Base-by-base conservation (phyloP, 92 coral and sea anemone genomes). In the Porites evermanni region DNA sequence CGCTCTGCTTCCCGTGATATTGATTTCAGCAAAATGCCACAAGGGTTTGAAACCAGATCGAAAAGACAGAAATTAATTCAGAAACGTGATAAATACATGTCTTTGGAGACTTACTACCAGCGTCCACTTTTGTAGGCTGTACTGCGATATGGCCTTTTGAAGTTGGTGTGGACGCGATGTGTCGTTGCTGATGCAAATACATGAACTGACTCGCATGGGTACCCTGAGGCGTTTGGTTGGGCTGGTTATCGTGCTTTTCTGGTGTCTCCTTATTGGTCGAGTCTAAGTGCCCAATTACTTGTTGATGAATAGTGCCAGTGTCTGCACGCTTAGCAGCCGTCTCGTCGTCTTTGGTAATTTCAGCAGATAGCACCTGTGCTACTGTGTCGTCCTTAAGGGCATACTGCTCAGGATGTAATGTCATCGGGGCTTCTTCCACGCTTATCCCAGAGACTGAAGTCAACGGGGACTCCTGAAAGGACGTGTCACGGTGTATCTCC, bases 111-210 rank as follows among this genome's bases (percentile, higher is more conserved):
- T 95, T 95, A 96, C 99, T 95, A 84, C 93, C 97, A 1, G 91
- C 93, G 1, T 84, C 75, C 20, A 85, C 75, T 60, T 72, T 56
- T 53, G 92, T 26, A 54, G 81, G 84, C 50, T 79, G 85, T 24
- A 75, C 83, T 17, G 89, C 61, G 73, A 89, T 50, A 14, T 67
- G 23, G 13, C 72, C 56, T 70, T 82, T 71, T 6, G 90, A 88
- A 26, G 76, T 83, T 11, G 84, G 84, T 54, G 75, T 85, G 56
- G 88, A 63, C 51, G 81, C 64, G 8, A 85, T 80, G 72, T 81
- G 91, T 58, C 87, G 94, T 56, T 94, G 98, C 1, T 89, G 95
- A 44, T 94, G 98, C 67, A 94, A 88, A 85, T 94, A 94, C 84
- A 78, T 70, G 51, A 91, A 82, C 73, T 79, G 92, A 77, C 92